These are phyloP conservation scores for Drosophila meridionalis DNA, from an alignment of 2,888 invertebrate genomes.

Conservation along the genomic window DNA sequence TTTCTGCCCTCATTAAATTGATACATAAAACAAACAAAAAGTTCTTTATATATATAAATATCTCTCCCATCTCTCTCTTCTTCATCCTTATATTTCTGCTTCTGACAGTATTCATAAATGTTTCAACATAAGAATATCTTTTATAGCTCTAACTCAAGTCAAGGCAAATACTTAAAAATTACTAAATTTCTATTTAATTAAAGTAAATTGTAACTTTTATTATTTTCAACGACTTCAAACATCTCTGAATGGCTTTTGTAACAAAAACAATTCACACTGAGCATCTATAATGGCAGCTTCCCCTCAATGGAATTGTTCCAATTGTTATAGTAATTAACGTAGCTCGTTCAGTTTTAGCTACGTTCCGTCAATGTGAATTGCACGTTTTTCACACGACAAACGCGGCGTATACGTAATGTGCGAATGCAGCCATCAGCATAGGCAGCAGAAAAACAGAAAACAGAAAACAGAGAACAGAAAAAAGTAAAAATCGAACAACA, in stretches of 20 bases:
- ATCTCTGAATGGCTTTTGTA: background rate
- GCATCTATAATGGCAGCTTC: background rate
- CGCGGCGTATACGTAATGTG: conserved; percentile 53
- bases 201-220: background rate
- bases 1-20: too few relatives aligned
- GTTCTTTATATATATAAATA: too few relatives aligned
- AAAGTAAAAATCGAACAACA: background rate
- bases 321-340: conserved; percentile 58
- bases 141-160: background rate
- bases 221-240: background rate
- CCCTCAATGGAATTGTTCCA: conserved; percentile 26
- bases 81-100: background rate
- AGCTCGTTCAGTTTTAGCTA: conserved; percentile 54
- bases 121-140: background rate
- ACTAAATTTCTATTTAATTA: too few relatives aligned
- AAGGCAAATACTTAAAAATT: background rate
- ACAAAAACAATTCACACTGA: background rate
- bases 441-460: background rate
- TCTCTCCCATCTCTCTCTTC: background rate
- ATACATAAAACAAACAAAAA: too few relatives aligned
- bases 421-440: conserved; percentile 18
- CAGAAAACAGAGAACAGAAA: background rate
- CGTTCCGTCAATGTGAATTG: conserved; percentile 51
- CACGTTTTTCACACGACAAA: conserved; percentile 60
- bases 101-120: background rate